A percentile compares a stretch with the other conserved stretches of the same genome.
These are phyloP conservation scores for Manis crassicaudata DNA, from an alignment of 2,797 vertebrate species.

Conservation along the genomic window DNA sequence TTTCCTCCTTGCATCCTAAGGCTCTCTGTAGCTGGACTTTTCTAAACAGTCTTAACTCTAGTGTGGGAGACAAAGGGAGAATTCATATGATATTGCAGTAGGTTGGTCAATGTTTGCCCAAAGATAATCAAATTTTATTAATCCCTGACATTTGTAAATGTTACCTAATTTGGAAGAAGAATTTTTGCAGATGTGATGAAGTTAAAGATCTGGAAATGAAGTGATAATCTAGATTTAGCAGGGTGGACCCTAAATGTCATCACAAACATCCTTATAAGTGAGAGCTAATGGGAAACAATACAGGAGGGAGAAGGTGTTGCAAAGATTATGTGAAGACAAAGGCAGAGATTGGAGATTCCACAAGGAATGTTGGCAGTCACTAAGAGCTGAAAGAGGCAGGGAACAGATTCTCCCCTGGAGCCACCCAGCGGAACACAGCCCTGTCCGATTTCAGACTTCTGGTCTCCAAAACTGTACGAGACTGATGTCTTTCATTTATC, in stretches of 20 bases:
- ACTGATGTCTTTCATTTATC: neutral
- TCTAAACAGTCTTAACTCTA: conserved; percentile 14
- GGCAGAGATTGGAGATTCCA: neutral
- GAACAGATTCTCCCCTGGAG: neutral
- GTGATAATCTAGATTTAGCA: neutral
- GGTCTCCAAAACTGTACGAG: neutral
- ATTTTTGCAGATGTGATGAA: neutral
- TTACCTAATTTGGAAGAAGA: neutral
- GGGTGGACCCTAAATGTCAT: neutral
- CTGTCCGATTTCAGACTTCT: neutral
- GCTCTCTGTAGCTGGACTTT: neutral
- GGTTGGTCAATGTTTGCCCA: neutral
- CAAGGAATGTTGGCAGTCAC: neutral
- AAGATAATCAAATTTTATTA: neutral
- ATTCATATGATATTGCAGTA: neutral
- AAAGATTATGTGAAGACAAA: neutral
- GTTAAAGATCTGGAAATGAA: neutral
- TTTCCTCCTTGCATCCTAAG: neutral
- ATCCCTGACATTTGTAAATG: neutral
- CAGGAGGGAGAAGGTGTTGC: neutral
- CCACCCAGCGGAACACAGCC: neutral
- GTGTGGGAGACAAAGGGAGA: neutral
- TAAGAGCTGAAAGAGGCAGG: neutral
- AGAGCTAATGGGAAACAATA: neutral
- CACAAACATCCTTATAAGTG: neutral